Percentiles rank a stretch among this genome's conserved stretches.
These are phyloP conservation scores for Bombus superbus DNA, from an alignment of 1,140 invertebrate genomes.

Conservation along the genomic window DNA sequence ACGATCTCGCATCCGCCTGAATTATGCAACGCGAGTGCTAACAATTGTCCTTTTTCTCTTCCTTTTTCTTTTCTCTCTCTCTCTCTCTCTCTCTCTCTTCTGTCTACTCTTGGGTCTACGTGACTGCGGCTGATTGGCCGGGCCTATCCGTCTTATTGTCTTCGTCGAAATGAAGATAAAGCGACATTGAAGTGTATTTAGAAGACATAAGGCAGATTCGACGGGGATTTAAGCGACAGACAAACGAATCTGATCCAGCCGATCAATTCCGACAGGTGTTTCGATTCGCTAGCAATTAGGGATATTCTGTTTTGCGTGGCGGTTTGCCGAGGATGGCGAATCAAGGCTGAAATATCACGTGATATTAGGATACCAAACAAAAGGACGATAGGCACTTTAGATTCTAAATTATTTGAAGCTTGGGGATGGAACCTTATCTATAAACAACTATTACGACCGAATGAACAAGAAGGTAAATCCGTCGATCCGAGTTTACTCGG, in stretches of 20 bases:
- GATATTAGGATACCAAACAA: too few species aligned
- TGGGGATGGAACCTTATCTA: too few species aligned
- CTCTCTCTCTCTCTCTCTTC: too few species aligned
- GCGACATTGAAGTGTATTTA: conserved; percentile 21
- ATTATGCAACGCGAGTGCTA: conserved; percentile 71
- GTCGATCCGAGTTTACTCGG: too few species aligned
- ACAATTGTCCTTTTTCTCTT: conserved; percentile 46
- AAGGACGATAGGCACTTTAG: too few species aligned
- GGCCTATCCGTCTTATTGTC: not conserved
- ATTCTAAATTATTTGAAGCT: too few species aligned
- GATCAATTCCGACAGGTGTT: not conserved
- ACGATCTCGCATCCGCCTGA: conserved; percentile 73
- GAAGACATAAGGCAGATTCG: too few species aligned
- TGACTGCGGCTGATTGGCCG: conserved; percentile 62
- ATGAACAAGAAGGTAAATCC: too few species aligned
- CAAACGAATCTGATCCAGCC: not conserved
- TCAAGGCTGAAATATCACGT: not conserved
- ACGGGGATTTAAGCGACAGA: not conserved
- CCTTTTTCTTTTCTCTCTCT: not conserved
- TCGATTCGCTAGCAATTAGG: not conserved
- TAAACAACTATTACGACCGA: too few species aligned
- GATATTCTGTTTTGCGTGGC: not conserved
- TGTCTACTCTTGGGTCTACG: conserved; percentile 42
- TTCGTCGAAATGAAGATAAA: not conserved
- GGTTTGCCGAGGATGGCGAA: not conserved